Evolutionary conservation across 2,888 invertebrate species (phyloP).

Genomic region (Julus scanicus): DNA sequence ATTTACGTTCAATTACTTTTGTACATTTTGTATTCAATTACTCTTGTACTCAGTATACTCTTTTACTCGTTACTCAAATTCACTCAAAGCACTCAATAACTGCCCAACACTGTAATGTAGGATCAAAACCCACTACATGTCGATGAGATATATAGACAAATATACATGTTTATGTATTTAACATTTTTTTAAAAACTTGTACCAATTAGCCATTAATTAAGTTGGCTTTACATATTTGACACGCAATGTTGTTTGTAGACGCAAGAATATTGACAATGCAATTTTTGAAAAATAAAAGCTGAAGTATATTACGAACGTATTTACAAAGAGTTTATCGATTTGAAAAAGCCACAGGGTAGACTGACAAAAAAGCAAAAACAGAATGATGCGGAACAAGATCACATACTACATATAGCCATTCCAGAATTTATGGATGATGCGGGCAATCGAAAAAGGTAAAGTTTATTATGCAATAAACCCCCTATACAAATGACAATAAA

Average conservation of each 20-base stretch:
- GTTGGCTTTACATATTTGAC: neutral
- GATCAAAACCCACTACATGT: too few species aligned
- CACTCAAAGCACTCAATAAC: too few species aligned
- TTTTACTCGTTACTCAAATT: too few species aligned
- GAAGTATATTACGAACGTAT: neutral
- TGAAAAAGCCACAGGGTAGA: neutral
- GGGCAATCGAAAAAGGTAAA: slow-evolving; percentile 39
- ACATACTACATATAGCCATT: neutral
- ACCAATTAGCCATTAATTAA: too few species aligned
- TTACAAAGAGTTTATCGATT: slow-evolving; percentile 9
- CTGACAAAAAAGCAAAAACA: neutral
- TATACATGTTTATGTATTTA: too few species aligned
- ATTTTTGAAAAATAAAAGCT: neutral
- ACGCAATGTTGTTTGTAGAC: neutral
- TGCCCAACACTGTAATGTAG: too few species aligned
- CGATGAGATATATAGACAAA: too few species aligned
- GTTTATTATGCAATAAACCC: slow-evolving; percentile 42
- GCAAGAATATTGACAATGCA: neutral
- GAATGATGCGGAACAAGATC: neutral
- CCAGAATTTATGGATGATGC: slow-evolving; percentile 4
- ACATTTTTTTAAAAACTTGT: too few species aligned
- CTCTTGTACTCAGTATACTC: too few species aligned
- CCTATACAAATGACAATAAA: slow-evolving; percentile 24
- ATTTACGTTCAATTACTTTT: too few species aligned
- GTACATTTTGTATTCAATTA: too few species aligned